These are phyloP conservation scores for Perccottus glenii DNA, from an alignment of 2,113 vertebrate species.

Conservation along the genomic window DNA sequence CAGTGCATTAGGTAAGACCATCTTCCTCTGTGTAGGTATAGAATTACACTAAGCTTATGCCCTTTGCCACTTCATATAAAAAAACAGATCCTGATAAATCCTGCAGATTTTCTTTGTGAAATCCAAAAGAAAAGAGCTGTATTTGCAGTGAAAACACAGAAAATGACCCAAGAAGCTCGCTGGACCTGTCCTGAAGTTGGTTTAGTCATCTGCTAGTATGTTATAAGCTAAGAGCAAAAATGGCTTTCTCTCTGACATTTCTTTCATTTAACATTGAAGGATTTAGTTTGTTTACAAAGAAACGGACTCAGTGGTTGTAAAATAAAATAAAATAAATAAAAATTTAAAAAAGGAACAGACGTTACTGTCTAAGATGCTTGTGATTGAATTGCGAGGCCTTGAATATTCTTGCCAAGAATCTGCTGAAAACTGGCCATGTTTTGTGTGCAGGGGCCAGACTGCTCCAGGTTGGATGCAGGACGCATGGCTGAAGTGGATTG, in stretches of 20 bases:
- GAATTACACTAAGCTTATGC: not conserved
- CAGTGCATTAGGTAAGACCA: conserved; percentile 3
- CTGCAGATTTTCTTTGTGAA: not conserved
- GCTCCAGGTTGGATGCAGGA: conserved; percentile 30
- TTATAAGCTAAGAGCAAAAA: conserved; percentile 38
- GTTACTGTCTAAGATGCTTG: conserved; percentile 27
- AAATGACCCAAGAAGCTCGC: conserved; percentile 71
- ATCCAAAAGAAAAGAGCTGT: conserved; percentile 48
- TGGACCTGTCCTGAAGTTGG: conserved; percentile 58
- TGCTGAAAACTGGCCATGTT: conserved; percentile 49
- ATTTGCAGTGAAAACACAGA: conserved; percentile 72
- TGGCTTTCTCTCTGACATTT: conserved; percentile 32
- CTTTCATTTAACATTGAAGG: conserved; percentile 22
- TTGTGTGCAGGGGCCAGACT: conserved; percentile 36
- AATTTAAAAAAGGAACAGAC: too few relatives aligned
- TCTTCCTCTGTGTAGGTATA: not conserved
- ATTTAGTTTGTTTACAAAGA: conserved; percentile 56
- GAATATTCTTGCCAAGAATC: conserved; percentile 51
- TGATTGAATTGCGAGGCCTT: conserved; percentile 36
- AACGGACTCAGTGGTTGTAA: not conserved
- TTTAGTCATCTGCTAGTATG: conserved; percentile 57
- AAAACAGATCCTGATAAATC: not conserved
- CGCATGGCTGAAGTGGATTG: conserved; percentile 14
- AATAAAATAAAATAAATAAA: too few relatives aligned
- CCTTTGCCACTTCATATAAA: conserved; percentile 1